Evolutionary conservation across 2,113 vertebrate genomes (phyloP).

Genomic region (Podarcis raffonei): DNA sequence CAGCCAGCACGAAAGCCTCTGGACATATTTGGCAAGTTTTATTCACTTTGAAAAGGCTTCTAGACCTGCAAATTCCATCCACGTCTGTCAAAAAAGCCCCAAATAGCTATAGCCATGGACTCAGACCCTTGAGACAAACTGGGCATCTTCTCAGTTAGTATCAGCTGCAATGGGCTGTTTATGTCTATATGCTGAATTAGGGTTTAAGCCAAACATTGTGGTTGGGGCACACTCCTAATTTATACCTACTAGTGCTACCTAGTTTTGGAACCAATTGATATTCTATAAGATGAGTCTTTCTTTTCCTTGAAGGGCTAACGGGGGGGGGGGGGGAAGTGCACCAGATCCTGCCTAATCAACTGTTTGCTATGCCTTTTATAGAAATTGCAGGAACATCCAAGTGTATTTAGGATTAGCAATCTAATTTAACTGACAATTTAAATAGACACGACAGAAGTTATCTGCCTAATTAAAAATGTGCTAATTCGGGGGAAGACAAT

Average conservation of each 20-base stretch:
- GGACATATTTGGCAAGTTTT: no score
- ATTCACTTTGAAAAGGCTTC: no score
- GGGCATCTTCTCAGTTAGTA: no score
- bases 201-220: no score
- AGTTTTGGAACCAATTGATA: not conserved
- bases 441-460: conserved; percentile 49
- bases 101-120: no score
- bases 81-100: no score
- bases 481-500: conserved; percentile 50
- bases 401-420: conserved; percentile 43
- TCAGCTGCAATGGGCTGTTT: no score
- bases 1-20: no score
- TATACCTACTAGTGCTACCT: not conserved
- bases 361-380: not conserved
- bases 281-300: not conserved
- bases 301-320: not conserved
- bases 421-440: conserved; percentile 56
- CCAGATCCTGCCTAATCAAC: not conserved
- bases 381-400: not conserved
- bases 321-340: not conserved
- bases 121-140: no score
- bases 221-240: not conserved
- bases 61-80: no score
- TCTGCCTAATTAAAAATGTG: conserved; percentile 58
- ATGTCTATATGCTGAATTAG: no score